phyloP scores from a whole-genome alignment of 2,888 invertebrate species.

The Drosophila putrida region DNA sequence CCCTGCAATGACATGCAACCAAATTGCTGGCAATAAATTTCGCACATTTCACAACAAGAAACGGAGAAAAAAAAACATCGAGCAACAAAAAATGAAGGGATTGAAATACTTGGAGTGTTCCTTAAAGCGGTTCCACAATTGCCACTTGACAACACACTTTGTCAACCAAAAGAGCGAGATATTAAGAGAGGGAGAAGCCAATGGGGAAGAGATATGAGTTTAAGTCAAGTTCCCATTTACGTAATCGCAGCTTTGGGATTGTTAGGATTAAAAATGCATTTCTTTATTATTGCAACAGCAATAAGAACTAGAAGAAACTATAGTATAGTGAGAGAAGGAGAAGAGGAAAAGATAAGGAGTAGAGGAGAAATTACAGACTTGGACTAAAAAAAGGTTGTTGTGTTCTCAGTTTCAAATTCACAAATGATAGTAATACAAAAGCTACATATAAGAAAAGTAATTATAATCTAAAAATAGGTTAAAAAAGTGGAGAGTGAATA shows the following conservation, averaged over 20 bases:
- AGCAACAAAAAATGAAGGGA: conserved; percentile 1
- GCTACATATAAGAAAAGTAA: no score
- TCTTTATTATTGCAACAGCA: no score
- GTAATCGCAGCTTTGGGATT: neutral
- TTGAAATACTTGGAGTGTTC: conserved; percentile 47
- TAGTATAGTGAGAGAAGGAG: neutral
- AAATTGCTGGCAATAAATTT: conserved; percentile 81
- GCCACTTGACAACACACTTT: conserved; percentile 80
- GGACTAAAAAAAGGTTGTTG: no score
- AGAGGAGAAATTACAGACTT: no score
- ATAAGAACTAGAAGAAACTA: neutral
- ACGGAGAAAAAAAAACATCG: neutral
- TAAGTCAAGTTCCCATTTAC: neutral
- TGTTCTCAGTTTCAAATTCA: neutral
- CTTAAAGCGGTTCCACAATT: conserved; percentile 46
- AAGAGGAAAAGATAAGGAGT: neutral
- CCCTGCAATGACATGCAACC: conserved; percentile 79
- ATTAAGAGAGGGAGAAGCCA: neutral
- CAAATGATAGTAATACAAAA: neutral
- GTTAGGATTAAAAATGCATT: neutral
- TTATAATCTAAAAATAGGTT: neutral
- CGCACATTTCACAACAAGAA: conserved; percentile 59
- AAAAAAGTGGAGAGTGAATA: neutral
- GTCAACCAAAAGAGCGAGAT: conserved; percentile 45
- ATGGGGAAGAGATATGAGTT: no score